Evolutionary conservation across 2,797 vertebrate genomes (phyloP), one percentile per base, ranked within the genome.

Genomic region (Spinus olivaceus): DNA sequence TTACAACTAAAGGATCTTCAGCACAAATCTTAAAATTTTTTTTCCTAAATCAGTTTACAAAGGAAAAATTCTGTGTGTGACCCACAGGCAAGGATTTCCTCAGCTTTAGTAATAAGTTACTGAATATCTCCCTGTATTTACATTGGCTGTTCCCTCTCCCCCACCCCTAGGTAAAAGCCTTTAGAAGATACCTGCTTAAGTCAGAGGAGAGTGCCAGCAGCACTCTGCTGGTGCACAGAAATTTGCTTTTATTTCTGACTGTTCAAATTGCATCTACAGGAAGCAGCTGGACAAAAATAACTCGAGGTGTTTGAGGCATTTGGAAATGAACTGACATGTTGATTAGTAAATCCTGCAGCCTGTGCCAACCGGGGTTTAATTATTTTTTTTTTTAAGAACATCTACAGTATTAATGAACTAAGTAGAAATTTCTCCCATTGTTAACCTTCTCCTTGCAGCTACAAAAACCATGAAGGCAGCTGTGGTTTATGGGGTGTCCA

Each of bases 241-340:
- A 60, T 85, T 87, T 44, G 12, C 6, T 64, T 86, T 86, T 65
- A 56, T 88, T 88, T 80, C 57, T 77, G 39, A 35, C 51, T 32
- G 12, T 46, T 94, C 69, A 59, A 79, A 66, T 37, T 65, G 27
- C 21, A 41, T 56, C 74, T 42, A 44, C 74, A 78, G 54, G 50
- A 80, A 54, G 32, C 42, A 85, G 51, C 81, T 74, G 69, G 47
- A 89, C 63, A 85, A 92, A 92, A 90, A 60, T 70, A 92, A 87
- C 50, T 60, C 0, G 0, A 63, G 35, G 77, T 33, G 21, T 44
- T 70, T 0, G 4, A 90, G 51, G 46, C 66, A 64, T 57, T 89
- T 88, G 57, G 61, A 66, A 88, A 82, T 17, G 37, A 93, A 82
- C 41, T 66, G 70, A 89, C n/a, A 42, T 3, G 20, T 41, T 86